Base-by-base conservation (phyloP, 2,888 invertebrate genomes). In the Scaptodrosophila latifasciaeformis region DNA sequence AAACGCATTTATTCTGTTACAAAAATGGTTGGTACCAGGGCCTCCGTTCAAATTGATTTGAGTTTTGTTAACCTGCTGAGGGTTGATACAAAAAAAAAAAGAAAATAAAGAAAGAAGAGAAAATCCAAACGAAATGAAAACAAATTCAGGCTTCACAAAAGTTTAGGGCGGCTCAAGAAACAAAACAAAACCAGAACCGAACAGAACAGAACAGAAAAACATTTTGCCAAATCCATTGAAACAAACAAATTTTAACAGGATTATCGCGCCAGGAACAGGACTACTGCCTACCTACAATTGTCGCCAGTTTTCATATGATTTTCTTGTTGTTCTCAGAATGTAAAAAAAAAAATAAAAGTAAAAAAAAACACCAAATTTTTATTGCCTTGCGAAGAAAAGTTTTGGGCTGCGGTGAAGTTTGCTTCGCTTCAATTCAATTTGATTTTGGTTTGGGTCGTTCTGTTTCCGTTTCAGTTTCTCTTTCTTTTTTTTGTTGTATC, bases 231-330 rank as follows among this genome's bases (percentile, higher is more conserved):
- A 50, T 47, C 64, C 55, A 64, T 59, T 48, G 64, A 63, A 79
- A 72, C 77, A 79, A 79, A 72, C 74, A 76, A 75, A 79, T 72
- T 75, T 79, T 70, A 75, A 75, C 74, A 67, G 80, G 74, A 75
- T 75, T 75, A 75, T 70, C 56, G 65, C 58, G 66, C 67, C 77
- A 76, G 79, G 65, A 75, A 75, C 74, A 67, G 80, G 74, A 75
- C 79, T 75, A 75, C 70, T 54, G 65, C 58, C 63, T 67, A 49
- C 54, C 18, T 35, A 51, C 62, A 70, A 57, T 67, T 67, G 69
- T 60, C 52, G 57, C 49, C 68, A 56, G 64, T 63, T 65, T 52
- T n/a, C n/a, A n/a, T n/a, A n/a, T n/a, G n/a, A n/a, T n/a, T n/a
- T n/a, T n/a, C n/a, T n/a, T n/a, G n/a, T n/a, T n/a, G n/a, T n/a